These are phyloP conservation scores for Psittacula cyanocephala DNA, from an alignment of 2,113 vertebrate species.

Conservation along the genomic window DNA sequence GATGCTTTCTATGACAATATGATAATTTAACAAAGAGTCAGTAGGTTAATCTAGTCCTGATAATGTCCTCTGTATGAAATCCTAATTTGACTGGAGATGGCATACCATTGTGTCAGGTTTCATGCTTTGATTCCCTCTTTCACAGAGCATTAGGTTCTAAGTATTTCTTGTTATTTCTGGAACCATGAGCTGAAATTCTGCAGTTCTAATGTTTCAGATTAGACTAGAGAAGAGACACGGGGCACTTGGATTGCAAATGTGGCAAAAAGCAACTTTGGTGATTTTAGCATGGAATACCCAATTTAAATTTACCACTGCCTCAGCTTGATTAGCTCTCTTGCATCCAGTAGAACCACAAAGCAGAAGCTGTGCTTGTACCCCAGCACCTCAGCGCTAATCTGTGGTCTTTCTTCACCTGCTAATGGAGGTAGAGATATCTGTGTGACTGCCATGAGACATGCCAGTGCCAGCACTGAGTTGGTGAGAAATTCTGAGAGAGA, in stretches of 20 bases:
- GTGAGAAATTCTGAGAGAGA: neutral
- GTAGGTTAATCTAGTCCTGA: neutral
- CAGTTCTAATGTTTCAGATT: neutral
- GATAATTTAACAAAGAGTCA: neutral
- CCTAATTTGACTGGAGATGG: neutral
- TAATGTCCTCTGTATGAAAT: neutral
- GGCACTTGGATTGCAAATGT: neutral
- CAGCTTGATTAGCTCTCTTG: neutral
- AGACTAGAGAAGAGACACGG: neutral
- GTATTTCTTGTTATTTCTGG: neutral
- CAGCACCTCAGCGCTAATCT: neutral
- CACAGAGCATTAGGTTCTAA: neutral
- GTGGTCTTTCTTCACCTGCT: neutral
- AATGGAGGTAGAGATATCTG: neutral
- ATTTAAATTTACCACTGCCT: neutral
- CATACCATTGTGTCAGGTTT: neutral
- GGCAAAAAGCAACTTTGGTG: neutral
- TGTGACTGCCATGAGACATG: neutral
- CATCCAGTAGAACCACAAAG: neutral
- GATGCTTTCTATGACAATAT: neutral
- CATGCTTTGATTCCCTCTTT: neutral
- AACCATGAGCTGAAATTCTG: neutral
- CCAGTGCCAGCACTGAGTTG: neutral
- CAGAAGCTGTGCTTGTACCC: neutral
- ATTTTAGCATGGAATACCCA: neutral